Percentiles rank a stretch among this genome's conserved stretches.
These are phyloP conservation scores for Tetraneura akinire DNA, from an alignment of 1,140 invertebrate genomes.

Conservation along the genomic window DNA sequence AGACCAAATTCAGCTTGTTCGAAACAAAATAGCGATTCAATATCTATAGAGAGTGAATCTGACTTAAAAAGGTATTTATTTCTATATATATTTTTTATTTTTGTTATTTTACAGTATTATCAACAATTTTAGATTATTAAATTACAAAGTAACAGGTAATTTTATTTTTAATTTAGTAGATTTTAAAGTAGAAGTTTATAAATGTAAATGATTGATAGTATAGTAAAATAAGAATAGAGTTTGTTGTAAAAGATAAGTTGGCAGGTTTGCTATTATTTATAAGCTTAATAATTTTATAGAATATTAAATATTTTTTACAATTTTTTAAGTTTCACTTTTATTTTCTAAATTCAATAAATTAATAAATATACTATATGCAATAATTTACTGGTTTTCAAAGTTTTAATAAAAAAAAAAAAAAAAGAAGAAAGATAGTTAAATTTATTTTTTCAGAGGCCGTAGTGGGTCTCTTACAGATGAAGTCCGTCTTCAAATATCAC, in stretches of 20 bases:
- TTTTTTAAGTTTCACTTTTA: background rate
- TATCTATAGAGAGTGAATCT: constrained; percentile 44
- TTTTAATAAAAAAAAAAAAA: background rate
- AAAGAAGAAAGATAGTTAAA: constrained; percentile 1
- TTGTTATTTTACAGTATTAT: background rate
- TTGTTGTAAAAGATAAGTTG: background rate
- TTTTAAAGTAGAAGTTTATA: constrained; percentile 24
- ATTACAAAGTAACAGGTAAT: constrained; percentile 1
- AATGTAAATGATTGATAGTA: background rate
- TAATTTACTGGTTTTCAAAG: too few relatives aligned
- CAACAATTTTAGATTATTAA: background rate
- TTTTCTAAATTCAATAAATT: background rate
- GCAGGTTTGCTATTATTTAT: background rate
- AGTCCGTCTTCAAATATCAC: constrained; percentile 37
- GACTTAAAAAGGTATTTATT: constrained; percentile 50
- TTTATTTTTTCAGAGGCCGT: constrained; percentile 47
- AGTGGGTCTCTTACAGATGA: constrained; percentile 49
- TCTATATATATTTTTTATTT: background rate
- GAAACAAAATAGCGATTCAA: constrained; percentile 45
- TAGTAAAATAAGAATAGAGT: constrained; percentile 8
- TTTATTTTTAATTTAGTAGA: constrained; percentile 14
- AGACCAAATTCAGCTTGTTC: constrained; percentile 42
- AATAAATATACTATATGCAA: background rate
- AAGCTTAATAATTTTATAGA: background rate
- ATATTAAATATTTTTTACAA: background rate